A percentile compares a stretch with the other conserved stretches of the same genome.
phyloP scores from a whole-genome alignment of 2,888 invertebrate species.

The Dynastes hyllus region DNA sequence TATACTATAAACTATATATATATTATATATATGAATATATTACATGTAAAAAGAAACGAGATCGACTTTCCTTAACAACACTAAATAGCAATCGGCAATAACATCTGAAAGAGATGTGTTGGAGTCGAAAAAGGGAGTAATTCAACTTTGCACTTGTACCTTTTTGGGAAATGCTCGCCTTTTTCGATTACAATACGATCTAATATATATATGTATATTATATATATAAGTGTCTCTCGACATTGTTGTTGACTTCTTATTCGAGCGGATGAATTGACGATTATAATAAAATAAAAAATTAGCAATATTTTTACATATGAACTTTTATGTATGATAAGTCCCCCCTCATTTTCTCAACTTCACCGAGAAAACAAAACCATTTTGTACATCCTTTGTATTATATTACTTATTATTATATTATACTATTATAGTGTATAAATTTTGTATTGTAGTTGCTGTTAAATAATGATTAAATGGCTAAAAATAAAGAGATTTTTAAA shows the following conservation, averaged over 20 bases:
- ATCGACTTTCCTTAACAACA: constrained; percentile 44
- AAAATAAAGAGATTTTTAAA: constrained; percentile 78
- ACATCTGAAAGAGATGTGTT: constrained; percentile 35
- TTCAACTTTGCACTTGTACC: constrained; percentile 38
- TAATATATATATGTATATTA: constrained; percentile 19
- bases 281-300: constrained; percentile 64
- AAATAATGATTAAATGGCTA: constrained; percentile 82
- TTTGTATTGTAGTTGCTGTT: constrained; percentile 85
- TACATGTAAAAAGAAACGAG: constrained; percentile 47
- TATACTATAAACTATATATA: constrained; percentile 57
- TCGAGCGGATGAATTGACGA: constrained; percentile 66
- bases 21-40: constrained; percentile 41
- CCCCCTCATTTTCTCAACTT: constrained; percentile 55
- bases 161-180: constrained; percentile 32
- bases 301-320: constrained; percentile 74
- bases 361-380: constrained; percentile 44
- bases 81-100: constrained; percentile 40
- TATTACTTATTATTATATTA: constrained; percentile 71
- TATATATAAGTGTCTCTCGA: constrained; percentile 31
- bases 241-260: constrained; percentile 58
- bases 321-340: constrained; percentile 70
- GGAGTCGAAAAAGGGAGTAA: constrained; percentile 24
- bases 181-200: constrained; percentile 39
- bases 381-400: constrained; percentile 72
- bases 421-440: constrained; percentile 80